Evolutionary conservation across 92 coral and sea anemone genomes (phyloP).

Genomic region (Isaurus tuberculatus): DNA sequence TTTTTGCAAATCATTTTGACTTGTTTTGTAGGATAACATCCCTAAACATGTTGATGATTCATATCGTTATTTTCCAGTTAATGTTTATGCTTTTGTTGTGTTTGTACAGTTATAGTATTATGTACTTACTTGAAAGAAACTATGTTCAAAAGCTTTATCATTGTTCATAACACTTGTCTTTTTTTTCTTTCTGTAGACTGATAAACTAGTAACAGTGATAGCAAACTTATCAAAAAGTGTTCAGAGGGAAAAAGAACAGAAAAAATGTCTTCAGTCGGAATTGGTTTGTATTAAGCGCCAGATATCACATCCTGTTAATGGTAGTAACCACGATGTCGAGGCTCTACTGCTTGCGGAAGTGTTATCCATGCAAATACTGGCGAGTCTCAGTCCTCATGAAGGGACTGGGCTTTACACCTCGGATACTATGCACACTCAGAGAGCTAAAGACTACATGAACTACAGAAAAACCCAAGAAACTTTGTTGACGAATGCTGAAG

Average conservation of each 20-base stretch:
- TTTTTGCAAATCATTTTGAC: too few species aligned
- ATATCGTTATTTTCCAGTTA: too few species aligned
- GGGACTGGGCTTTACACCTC: conserved; percentile 33
- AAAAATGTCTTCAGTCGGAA: conserved; percentile 78
- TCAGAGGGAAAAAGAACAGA: conserved; percentile 87
- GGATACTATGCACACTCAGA: conserved; percentile 28
- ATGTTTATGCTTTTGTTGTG: too few species aligned
- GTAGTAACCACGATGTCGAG: conserved; percentile 77
- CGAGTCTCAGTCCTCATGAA: conserved; percentile 36
- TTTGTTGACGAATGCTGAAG: conserved; percentile 73
- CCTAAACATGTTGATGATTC: too few species aligned
- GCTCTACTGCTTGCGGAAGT: conserved; percentile 86
- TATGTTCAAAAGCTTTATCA: neutral
- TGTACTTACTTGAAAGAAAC: neutral
- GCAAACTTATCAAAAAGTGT: conserved; percentile 92
- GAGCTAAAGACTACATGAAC: conserved; percentile 73
- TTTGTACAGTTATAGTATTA: too few species aligned
- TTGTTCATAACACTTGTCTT: neutral
- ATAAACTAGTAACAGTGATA: conserved; percentile 84
- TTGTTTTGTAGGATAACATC: too few species aligned
- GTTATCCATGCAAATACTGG: conserved; percentile 83
- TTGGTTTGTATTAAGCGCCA: conserved; percentile 81
- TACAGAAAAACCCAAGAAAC: conserved; percentile 75
- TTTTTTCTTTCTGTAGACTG: conserved; percentile 54
- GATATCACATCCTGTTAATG: conserved; percentile 76